phyloP scores from a whole-genome alignment of 2,888 invertebrate species.

The Apamea anceps region DNA sequence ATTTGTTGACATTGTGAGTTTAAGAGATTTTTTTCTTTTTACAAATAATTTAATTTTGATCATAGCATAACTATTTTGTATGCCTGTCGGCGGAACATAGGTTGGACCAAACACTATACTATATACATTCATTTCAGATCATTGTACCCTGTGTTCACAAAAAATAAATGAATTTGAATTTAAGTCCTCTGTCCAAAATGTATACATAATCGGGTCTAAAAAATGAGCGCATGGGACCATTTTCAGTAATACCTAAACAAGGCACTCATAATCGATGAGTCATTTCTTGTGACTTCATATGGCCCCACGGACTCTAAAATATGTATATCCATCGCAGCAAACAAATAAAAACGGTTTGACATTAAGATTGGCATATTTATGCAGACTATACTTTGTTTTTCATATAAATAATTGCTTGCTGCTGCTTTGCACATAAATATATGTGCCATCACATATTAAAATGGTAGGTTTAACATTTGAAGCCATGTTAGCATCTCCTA shows the following conservation, averaged over 20 bases:
- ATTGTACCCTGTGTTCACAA: no score
- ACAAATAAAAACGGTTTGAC: not conserved
- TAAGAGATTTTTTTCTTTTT: no score
- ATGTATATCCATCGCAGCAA: no score
- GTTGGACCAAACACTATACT: no score
- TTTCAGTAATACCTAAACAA: not conserved
- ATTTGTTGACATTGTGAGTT: no score
- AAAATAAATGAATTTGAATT: no score
- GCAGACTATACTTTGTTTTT: not conserved
- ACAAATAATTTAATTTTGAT: no score
- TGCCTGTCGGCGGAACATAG: no score
- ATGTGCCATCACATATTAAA: not conserved
- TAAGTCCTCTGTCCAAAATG: conserved; percentile 29
- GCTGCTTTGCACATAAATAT: not conserved
- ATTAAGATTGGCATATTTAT: not conserved
- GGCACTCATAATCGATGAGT: not conserved
- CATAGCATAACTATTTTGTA: no score
- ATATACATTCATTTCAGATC: no score
- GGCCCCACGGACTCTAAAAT: no score
- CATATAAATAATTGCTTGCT: not conserved
- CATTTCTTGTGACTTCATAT: not conserved
- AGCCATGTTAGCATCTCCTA: not conserved
- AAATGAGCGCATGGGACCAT: no score
- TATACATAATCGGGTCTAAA: not conserved
- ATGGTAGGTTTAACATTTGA: not conserved